These are phyloP conservation scores for Acanthopagrus latus DNA, from an alignment of 2,797 vertebrate genomes.

Conservation along the genomic window DNA sequence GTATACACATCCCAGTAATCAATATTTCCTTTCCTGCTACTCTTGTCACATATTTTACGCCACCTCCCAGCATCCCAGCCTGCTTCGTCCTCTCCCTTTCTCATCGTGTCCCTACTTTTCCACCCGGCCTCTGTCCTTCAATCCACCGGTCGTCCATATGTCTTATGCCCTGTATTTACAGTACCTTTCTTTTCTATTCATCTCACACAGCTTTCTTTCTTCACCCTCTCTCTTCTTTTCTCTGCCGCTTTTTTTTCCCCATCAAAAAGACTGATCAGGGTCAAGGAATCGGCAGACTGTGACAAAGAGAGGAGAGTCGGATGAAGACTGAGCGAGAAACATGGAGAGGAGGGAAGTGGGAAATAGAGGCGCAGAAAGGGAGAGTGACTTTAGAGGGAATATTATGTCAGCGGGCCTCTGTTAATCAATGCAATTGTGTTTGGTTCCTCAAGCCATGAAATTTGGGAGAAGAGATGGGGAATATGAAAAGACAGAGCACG, in stretches of 20 bases:
- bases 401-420: conserved; percentile 76
- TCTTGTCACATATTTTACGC: conserved; percentile 76
- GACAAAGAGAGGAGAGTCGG: conserved; percentile 56
- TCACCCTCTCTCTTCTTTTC: conserved; percentile 23
- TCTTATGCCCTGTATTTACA: conserved; percentile 41
- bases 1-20: conserved; percentile 81
- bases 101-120: conserved; percentile 32
- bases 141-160: conserved; percentile 25
- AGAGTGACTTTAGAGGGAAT: conserved; percentile 72
- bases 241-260: conserved; percentile 46
- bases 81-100: conserved; percentile 44
- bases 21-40: conserved; percentile 81
- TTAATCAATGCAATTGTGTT: conserved; percentile 84
- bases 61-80: conserved; percentile 45
- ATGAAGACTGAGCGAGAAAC: conserved; percentile 58
- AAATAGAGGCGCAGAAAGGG: conserved; percentile 37
- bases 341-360: conserved; percentile 35
- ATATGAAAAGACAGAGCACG: conserved; percentile 66
- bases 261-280: conserved; percentile 78
- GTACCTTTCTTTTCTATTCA: conserved; percentile 34
- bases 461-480: conserved; percentile 73
- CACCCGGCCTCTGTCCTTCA: conserved; percentile 34
- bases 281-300: conserved; percentile 76
- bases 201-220: conserved; percentile 33
- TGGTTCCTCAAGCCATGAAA: conserved; percentile 80